Base-by-base conservation (phyloP, 2,888 invertebrate species). In the Laspeyria flexula region DNA sequence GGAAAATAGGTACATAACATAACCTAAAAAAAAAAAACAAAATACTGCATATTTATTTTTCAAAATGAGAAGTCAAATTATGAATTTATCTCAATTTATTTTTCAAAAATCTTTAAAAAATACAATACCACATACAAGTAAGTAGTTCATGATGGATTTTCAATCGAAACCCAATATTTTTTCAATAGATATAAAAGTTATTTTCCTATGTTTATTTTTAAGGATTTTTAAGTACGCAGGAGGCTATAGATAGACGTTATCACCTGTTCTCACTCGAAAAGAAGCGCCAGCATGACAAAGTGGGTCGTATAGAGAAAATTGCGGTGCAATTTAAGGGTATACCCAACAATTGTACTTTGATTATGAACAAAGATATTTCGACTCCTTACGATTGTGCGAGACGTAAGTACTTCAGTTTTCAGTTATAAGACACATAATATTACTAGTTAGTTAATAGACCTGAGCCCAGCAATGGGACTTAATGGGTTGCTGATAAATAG, bases 321-420 rank as follows among this genome's bases (percentile, higher is more conserved):
- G 95, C 96, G 85, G 96, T 99, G 0, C 93, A 94, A 52, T 97
- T 96, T 79, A 93, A 94, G 64, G 97, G 97, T 0, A 77, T 94
- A 0, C 96, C 96, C 0, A 95, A 96, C 73, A 95, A 96, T 69
- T 93, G 94, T 16, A 95, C 95, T 0, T 84, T 99, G 48, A 81
- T 96, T 15, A 98, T 99, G 98, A 99, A 99, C 82, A 97, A 96
- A 80, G 92, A 95, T 62, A 86, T 99, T 6, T 99, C 99, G 0
- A 99, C 99, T 0, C 99, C 99, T 0, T 95, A 94, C 73, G 96
- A 99, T 77, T 98, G 98, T 87, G 97, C 98, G 1, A 96, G 94
- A 93, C 98, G 97, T 97, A 90, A 93, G 95, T 70, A 33, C 3
- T 33, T 15, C 18, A 15, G 0, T 33, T 33, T 13, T 1, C n/a